Evolutionary conservation across 2,113 vertebrate species (phyloP).

Genomic region (Turdus rufiventris): DNA sequence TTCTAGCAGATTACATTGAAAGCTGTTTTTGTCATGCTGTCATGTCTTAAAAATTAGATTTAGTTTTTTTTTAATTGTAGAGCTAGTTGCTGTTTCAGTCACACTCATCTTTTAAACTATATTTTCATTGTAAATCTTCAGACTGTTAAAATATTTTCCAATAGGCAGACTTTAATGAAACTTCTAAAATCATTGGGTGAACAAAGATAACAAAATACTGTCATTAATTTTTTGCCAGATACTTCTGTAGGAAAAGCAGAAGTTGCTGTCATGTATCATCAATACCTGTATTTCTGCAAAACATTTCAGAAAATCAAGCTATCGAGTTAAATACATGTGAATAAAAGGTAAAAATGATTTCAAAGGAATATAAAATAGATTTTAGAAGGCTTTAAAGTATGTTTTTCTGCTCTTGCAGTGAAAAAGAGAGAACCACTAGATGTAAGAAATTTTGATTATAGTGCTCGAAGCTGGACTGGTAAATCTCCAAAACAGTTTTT

Average conservation of each 20-base stretch:
- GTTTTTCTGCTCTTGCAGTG: constrained; percentile 41
- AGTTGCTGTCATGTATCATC: not conserved
- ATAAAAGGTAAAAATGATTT: not conserved
- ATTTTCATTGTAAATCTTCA: not conserved
- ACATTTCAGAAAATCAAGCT: not conserved
- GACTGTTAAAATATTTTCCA: not conserved
- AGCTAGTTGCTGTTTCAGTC: not conserved
- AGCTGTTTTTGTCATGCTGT: not conserved
- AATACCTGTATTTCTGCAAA: not conserved
- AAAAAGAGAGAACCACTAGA: constrained; percentile 89
- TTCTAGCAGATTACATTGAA: not conserved
- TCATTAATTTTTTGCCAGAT: not conserved
- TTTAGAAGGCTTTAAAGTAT: not conserved
- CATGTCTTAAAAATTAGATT: not conserved
- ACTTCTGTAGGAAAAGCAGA: not conserved
- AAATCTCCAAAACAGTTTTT: constrained; percentile 99
- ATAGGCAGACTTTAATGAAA: not conserved
- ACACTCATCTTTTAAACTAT: not conserved
- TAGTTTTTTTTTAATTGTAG: not conserved
- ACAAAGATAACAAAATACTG: not conserved
- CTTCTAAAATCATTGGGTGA: not conserved
- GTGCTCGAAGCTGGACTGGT: constrained; percentile 95
- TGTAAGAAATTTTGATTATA: constrained; percentile 95
- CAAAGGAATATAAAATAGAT: not conserved
- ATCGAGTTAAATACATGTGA: not conserved